Conservation (phyloP, 1,140 invertebrate species). For the Potamilus streckersoni region DNA sequence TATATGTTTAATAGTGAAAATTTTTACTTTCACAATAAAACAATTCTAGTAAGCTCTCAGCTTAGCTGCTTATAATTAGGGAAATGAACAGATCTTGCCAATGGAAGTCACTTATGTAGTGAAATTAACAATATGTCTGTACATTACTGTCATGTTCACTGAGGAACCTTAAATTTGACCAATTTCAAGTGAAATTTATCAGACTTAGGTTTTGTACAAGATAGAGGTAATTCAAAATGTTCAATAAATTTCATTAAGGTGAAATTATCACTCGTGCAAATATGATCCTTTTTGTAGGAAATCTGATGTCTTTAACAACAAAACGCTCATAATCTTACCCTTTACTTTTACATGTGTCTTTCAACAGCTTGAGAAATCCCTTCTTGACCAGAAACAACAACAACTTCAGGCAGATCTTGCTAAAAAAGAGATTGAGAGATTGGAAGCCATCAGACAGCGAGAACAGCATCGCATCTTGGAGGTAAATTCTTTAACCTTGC, state of each 20-base stretch:
- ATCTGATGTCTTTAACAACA: conserved; percentile 6
- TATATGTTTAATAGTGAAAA: too few species aligned
- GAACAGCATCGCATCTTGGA: conserved; percentile 90
- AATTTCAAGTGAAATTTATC: neutral
- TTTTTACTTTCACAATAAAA: too few species aligned
- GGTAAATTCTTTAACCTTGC: conserved; percentile 53
- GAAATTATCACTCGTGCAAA: neutral
- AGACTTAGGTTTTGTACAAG: neutral
- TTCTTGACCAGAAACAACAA: conserved; percentile 80
- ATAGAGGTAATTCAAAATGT: neutral
- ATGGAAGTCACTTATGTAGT: too few species aligned
- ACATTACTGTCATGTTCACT: neutral
- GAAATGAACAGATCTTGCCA: too few species aligned
- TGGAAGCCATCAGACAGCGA: conserved; percentile 83
- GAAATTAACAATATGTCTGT: too few species aligned
- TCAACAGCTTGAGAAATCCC: conserved; percentile 80
- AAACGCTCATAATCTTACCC: neutral
- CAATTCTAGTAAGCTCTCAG: too few species aligned
- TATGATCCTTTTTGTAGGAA: too few species aligned
- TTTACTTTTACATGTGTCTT: neutral
- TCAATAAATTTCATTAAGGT: neutral
- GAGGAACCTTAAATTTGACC: neutral
- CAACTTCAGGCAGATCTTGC: conserved; percentile 81
- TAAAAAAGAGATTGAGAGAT: conserved; percentile 79
- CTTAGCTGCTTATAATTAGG: too few species aligned